Base-by-base conservation (phyloP, 2,113 vertebrate species). In the Xenopus laevis region DNA sequence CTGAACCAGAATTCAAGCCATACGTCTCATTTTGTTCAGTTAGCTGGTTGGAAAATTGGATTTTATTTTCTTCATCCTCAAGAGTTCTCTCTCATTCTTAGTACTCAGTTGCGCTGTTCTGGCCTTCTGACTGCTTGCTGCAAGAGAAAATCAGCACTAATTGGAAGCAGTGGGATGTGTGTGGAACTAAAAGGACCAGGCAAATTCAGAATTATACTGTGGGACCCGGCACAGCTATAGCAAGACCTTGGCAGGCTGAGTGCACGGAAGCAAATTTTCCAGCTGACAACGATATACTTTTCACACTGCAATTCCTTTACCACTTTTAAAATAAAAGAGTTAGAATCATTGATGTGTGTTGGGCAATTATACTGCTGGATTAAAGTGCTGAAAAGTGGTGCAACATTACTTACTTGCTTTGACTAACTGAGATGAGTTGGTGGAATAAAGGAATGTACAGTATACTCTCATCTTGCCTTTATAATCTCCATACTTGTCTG, bases 81-180 rank as follows among this genome's bases (percentile, higher is more conserved):
- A 73, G 13, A 21, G 65, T 75, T 80, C 79, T 78, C 66, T 65
- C 78, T 27, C 71, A 55, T 61, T n/a, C 44, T 71, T 80, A 80
- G 82, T 71, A 83, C 71, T 57, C 17, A 66, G 11, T 68, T 80
- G 62, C 79, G 17, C 50, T 74, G 60, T 81, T 86, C 59, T 83
- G 47, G 44, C 77, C 79, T 86, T 84, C 81, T 74, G 78, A 21
- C 78, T 82, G 65, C 65, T 76, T 80, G 13, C 78, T 82, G 10
- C 74, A 81, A 84, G 23, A 81, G 74, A 81, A 87, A 87, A 83
- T 83, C 71, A 55, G 76, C 77, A 78, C 72, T 85, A 86, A 82
- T 84, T 81, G 78, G 80, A 86, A 88, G 74, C 82, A 76, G 70
- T 84, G 73, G 66, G 81, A 76, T 84, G 57, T 67, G 72, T 80